Evolutionary conservation across 2,113 vertebrate species (phyloP).

Genomic region (Megaceryle torquata): DNA sequence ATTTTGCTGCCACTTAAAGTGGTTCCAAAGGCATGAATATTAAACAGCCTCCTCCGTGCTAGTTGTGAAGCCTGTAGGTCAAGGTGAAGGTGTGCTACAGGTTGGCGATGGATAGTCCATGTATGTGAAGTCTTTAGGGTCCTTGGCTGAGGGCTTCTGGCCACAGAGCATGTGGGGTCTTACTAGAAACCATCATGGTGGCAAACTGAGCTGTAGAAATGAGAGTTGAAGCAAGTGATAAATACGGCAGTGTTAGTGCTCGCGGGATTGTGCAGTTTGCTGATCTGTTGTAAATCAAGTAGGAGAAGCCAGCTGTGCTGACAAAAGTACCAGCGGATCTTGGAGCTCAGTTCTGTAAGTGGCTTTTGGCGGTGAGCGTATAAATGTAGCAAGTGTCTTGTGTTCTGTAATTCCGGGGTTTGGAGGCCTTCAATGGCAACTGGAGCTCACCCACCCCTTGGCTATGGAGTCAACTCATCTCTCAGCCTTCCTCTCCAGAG

Average conservation of each 20-base stretch:
- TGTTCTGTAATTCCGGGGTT: not conserved
- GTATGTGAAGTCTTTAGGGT: not conserved
- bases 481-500: not conserved
- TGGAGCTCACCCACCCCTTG: not conserved
- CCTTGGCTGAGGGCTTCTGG: not conserved
- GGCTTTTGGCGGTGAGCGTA: not conserved
- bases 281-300: not conserved
- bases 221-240: not conserved
- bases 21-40: not conserved
- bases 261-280: not conserved
- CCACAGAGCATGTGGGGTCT: not conserved
- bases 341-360: not conserved
- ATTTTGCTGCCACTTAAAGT: not conserved
- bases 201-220: not conserved
- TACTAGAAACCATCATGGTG: fast-evolving
- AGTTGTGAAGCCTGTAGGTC: not conserved
- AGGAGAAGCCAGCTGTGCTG: not conserved
- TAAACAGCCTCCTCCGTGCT: not conserved
- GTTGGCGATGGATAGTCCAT: not conserved
- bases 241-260: not conserved
- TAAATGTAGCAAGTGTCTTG: not conserved
- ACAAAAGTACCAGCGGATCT: not conserved
- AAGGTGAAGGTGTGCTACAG: not conserved
- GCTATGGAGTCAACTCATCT: not conserved
- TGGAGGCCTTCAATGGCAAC: not conserved